These are phyloP conservation scores for Planococcus citri DNA, from an alignment of 1,140 invertebrate species.

Conservation along the genomic window DNA sequence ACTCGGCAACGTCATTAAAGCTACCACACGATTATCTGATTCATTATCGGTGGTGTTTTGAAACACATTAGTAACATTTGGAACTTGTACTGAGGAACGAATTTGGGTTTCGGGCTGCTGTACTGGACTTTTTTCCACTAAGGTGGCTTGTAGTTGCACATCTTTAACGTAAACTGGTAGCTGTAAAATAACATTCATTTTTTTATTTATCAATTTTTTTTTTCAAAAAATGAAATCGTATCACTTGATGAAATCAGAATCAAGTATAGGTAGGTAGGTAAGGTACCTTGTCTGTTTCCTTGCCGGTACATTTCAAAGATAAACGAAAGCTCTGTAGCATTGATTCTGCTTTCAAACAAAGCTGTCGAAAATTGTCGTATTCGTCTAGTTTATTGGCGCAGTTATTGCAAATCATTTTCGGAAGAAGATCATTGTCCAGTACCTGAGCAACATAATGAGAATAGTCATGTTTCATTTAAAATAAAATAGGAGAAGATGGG, in stretches of 20 bases:
- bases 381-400: slow-evolving; percentile 49
- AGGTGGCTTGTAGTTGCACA: not conserved
- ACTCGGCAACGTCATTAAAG: not conserved
- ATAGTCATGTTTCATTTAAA: not conserved
- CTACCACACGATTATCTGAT: not conserved
- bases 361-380: slow-evolving; percentile 46
- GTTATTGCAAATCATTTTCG: slow-evolving; percentile 51
- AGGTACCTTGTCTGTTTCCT: slow-evolving; percentile 46
- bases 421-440: slow-evolving; percentile 50
- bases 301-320: slow-evolving; percentile 44
- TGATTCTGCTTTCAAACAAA: slow-evolving; percentile 48
- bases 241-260: not conserved
- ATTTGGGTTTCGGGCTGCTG: not conserved
- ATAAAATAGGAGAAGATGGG: too few relatives aligned
- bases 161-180: not conserved
- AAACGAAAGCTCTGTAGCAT: slow-evolving; percentile 54
- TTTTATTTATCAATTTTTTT: not conserved
- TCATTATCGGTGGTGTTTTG: not conserved
- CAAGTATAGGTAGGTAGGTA: slow-evolving; percentile 36
- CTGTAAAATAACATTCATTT: not conserved
- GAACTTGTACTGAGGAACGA: not conserved
- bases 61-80: not conserved
- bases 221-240: not conserved
- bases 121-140: not conserved
- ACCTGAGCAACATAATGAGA: slow-evolving; percentile 36